A percentile compares a stretch with the other conserved stretches of the same genome.
Evolutionary conservation across 2,113 vertebrate species (phyloP).

Genomic region (Lagopus muta): DNA sequence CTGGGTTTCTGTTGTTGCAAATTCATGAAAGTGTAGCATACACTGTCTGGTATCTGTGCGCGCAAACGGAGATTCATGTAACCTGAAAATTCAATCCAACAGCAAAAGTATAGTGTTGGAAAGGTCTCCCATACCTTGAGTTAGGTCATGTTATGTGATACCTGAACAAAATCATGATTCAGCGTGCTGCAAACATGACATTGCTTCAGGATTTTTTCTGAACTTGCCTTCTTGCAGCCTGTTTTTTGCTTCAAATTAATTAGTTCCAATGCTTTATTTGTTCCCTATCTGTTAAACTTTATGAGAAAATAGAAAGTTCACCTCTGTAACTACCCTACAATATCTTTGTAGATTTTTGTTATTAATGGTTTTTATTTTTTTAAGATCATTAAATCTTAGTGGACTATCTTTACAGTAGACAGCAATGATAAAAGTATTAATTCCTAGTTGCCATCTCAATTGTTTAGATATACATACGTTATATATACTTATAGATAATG

Average conservation of each 20-base stretch:
- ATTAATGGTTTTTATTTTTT: neutral
- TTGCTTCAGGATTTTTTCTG: neutral
- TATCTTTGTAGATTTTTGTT: neutral
- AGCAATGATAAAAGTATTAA: neutral
- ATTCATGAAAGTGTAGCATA: neutral
- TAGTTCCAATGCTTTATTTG: neutral
- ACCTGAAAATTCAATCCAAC: neutral
- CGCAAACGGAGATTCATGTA: neutral
- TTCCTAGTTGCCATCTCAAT: neutral
- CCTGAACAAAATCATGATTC: neutral
- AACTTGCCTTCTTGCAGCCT: neutral
- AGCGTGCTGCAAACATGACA: neutral
- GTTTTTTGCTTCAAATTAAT: neutral
- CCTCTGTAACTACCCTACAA: neutral
- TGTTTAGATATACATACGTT: neutral
- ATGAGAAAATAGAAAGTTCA: neutral
- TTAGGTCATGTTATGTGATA: neutral
- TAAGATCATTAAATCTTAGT: neutral
- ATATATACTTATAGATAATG: neutral
- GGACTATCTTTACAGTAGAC: neutral
- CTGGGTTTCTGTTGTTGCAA: neutral
- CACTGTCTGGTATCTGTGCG: neutral
- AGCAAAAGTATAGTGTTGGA: neutral
- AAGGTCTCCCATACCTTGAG: neutral
- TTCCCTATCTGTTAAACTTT: neutral